phyloP scores from a whole-genome alignment of 2,888 invertebrate genomes.

The Pammene aurita region DNA sequence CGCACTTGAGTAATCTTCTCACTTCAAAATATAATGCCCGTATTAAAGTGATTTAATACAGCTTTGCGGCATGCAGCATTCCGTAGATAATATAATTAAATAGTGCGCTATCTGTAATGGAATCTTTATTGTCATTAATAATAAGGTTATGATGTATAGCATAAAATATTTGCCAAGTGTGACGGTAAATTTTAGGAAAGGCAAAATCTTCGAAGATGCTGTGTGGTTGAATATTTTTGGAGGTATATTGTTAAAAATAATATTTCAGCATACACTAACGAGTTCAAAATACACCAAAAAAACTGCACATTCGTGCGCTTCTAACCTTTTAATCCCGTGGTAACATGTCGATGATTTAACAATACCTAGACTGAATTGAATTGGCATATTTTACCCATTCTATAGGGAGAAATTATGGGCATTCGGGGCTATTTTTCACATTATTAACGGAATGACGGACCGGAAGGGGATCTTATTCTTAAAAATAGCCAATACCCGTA shows the following conservation, averaged over 20 bases:
- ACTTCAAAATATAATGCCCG: slow-evolving; percentile 60
- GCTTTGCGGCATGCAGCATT: slow-evolving; percentile 55
- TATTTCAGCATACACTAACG: too few relatives aligned
- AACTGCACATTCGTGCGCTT: too few relatives aligned
- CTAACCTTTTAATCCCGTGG: too few relatives aligned
- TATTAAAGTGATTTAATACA: slow-evolving; percentile 65
- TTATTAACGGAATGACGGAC: too few relatives aligned
- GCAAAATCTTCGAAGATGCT: background rate
- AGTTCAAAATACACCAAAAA: too few relatives aligned
- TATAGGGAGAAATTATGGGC: too few relatives aligned
- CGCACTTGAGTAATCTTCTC: slow-evolving; percentile 65
- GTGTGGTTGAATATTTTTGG: background rate
- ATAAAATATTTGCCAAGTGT: background rate
- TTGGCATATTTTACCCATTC: too few relatives aligned
- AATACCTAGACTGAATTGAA: too few relatives aligned
- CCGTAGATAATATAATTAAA: slow-evolving; percentile 34
- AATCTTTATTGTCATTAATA: slow-evolving; percentile 43
- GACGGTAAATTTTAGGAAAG: background rate
- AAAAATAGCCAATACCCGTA: too few relatives aligned
- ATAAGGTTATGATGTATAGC: background rate
- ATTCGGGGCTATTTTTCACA: too few relatives aligned
- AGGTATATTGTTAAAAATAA: background rate
- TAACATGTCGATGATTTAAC: too few relatives aligned
- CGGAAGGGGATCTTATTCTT: too few relatives aligned
- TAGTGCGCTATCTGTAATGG: slow-evolving; percentile 45